Evolutionary conservation across 2,113 vertebrate genomes (phyloP).

Genomic region (Brachyistius frenatus): DNA sequence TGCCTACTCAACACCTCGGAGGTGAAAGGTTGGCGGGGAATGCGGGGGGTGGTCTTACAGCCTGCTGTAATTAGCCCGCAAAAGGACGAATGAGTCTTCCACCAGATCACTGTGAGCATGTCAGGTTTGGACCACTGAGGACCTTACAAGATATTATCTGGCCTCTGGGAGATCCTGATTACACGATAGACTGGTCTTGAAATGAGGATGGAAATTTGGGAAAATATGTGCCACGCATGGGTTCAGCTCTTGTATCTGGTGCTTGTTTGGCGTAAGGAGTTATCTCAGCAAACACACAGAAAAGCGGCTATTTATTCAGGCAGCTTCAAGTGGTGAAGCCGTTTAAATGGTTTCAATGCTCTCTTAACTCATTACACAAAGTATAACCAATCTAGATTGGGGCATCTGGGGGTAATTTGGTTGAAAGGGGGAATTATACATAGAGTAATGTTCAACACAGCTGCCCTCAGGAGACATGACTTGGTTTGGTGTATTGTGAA

Average conservation of each 20-base stretch:
- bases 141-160: constrained; percentile 50
- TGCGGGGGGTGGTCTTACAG: constrained; percentile 75
- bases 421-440: constrained; percentile 54
- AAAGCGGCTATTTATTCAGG: constrained; percentile 29
- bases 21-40: constrained; percentile 80
- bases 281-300: constrained; percentile 1
- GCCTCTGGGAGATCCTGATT: constrained; percentile 32
- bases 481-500: constrained; percentile 41
- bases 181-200: constrained; percentile 22
- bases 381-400: constrained; percentile 38
- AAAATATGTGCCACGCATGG: neutral
- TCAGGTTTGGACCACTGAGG: constrained; percentile 56
- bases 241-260: neutral
- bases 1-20: constrained; percentile 79
- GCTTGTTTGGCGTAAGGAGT: constrained; percentile 23
- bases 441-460: constrained; percentile 58
- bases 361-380: constrained; percentile 42
- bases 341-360: constrained; percentile 29
- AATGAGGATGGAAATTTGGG: constrained; percentile 26
- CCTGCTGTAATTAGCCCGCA: constrained; percentile 73
- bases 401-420: constrained; percentile 68
- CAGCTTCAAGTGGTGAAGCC: constrained; percentile 25
- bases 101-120: constrained; percentile 31
- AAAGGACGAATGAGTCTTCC: constrained; percentile 77
- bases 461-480: constrained; percentile 53